Evolutionary conservation across 2,888 invertebrate genomes (phyloP).

Genomic region (Scelioninae gen. 2): DNA sequence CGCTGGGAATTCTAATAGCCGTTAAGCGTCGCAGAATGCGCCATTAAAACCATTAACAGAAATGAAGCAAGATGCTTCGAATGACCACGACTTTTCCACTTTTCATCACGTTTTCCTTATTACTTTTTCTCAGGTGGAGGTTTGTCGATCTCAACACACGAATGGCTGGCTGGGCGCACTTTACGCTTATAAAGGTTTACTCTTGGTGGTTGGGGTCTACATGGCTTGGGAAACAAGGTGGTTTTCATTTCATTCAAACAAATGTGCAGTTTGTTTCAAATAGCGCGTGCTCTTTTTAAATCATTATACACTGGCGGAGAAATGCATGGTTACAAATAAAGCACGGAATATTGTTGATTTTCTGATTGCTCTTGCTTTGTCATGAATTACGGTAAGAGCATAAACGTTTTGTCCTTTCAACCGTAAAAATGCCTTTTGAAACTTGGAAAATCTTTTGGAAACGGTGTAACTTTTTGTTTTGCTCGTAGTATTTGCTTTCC

Average conservation of each 20-base stretch:
- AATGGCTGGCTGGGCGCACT: slow-evolving; percentile 93
- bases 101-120: slow-evolving; percentile 35
- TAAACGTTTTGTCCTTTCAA: too few species aligned
- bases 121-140: slow-evolving; percentile 83
- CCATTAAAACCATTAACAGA: slow-evolving; percentile 34
- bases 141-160: slow-evolving; percentile 91
- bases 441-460: background rate
- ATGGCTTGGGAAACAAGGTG: slow-evolving; percentile 95
- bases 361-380: too few species aligned
- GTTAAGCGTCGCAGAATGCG: slow-evolving; percentile 12
- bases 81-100: slow-evolving; percentile 3
- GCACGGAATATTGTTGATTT: too few species aligned
- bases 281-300: too few species aligned
- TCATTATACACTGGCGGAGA: too few species aligned
- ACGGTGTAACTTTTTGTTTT: too few species aligned
- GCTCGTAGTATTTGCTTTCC: too few species aligned
- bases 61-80: slow-evolving; percentile 21
- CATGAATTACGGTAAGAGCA: too few species aligned
- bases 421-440: too few species aligned
- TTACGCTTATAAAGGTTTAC: slow-evolving; percentile 92
- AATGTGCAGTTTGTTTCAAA: too few species aligned
- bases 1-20: slow-evolving; percentile 8
- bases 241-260: too few species aligned
- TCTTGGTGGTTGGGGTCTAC: slow-evolving; percentile 92
- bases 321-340: too few species aligned